phyloP scores from a whole-genome alignment of 2,797 vertebrate genomes.

The Amazonetta brasiliensis region DNA sequence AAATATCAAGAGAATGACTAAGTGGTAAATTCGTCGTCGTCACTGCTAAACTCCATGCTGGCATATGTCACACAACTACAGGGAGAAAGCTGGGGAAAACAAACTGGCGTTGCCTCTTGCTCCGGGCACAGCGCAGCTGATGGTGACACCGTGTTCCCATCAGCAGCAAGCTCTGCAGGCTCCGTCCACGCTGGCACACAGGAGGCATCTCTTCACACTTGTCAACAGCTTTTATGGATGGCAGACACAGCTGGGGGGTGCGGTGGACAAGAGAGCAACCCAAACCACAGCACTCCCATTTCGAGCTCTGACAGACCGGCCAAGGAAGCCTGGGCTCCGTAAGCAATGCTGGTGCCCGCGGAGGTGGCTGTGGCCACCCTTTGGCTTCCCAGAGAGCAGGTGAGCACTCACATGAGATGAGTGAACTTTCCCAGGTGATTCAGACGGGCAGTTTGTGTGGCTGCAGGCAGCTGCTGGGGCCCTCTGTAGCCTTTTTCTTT shows the following conservation, averaged over 20 bases:
- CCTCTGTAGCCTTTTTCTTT: neutral
- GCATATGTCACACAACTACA: neutral
- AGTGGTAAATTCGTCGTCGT: neutral
- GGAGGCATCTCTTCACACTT: neutral
- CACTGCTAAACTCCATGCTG: neutral
- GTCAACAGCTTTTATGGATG: neutral
- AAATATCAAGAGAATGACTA: neutral
- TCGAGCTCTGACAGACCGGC: neutral
- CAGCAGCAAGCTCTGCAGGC: neutral
- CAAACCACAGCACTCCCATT: fast-evolving
- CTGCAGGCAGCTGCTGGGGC: too few relatives aligned
- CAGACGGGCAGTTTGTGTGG: too few relatives aligned
- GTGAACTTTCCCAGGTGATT: neutral
- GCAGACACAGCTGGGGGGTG: fast-evolving
- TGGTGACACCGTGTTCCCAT: neutral
- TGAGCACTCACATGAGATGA: neutral
- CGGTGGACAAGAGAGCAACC: neutral
- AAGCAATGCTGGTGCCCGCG: neutral
- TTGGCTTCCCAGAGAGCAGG: neutral
- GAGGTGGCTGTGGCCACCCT: fast-evolving
- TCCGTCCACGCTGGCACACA: neutral
- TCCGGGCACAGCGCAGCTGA: neutral
- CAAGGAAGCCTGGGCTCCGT: neutral
- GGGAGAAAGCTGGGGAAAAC: neutral
- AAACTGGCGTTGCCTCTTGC: neutral